Evolutionary conservation across 2,797 vertebrate genomes (phyloP).

Genomic region (Rhadinocentrus ornatus): DNA sequence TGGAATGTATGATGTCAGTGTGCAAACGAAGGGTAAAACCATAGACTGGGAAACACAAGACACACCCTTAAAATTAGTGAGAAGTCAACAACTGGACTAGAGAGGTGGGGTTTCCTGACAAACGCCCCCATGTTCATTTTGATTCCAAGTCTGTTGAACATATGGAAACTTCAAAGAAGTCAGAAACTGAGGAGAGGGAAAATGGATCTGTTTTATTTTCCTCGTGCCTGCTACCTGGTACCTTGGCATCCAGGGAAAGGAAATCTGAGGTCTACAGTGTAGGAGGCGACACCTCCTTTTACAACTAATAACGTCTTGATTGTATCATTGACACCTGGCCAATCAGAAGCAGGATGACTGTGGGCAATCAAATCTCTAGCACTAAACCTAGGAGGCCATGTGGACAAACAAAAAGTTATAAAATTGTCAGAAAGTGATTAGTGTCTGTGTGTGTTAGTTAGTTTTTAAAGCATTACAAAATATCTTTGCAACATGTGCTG

Average conservation of each 20-base stretch:
- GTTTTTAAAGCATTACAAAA: too few species aligned
- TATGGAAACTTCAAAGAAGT: slow-evolving; percentile 77
- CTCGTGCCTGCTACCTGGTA: slow-evolving; percentile 65
- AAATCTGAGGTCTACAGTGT: slow-evolving; percentile 37
- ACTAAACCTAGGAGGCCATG: background rate
- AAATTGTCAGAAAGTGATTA: too few species aligned
- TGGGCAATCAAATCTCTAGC: slow-evolving; percentile 43
- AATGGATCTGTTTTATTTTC: slow-evolving; percentile 68
- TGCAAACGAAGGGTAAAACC: slow-evolving; percentile 64
- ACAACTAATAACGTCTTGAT: slow-evolving; percentile 42
- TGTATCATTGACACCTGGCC: slow-evolving; percentile 59
- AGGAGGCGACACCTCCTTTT: slow-evolving; percentile 50
- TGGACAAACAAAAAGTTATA: background rate
- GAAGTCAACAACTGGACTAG: slow-evolving; percentile 63
- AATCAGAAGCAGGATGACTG: slow-evolving; percentile 27
- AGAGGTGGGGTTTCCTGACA: slow-evolving; percentile 65
- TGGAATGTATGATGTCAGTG: slow-evolving; percentile 79
- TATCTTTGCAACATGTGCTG: too few species aligned
- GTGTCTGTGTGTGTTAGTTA: too few species aligned
- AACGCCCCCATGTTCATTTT: slow-evolving; percentile 43
- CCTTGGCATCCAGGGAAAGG: slow-evolving; percentile 59
- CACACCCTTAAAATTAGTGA: slow-evolving; percentile 61
- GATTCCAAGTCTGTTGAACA: slow-evolving; percentile 60
- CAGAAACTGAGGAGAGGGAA: slow-evolving; percentile 34
- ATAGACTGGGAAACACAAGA: slow-evolving; percentile 72